Evolutionary conservation across 2,888 invertebrate species (phyloP).

Genomic region (Lydus trimaculatus): DNA sequence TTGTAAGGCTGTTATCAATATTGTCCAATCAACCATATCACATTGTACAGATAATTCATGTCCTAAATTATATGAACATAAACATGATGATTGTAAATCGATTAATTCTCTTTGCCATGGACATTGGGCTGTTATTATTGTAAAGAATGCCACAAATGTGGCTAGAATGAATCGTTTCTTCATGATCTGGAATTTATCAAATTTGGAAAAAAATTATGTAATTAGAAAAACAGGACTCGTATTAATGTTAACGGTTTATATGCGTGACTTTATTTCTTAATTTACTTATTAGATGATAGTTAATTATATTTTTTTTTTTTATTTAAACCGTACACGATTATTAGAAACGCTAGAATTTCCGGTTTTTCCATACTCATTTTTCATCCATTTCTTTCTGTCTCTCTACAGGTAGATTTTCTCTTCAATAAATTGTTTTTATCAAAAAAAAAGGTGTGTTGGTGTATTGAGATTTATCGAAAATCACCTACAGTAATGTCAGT

Average conservation of each 20-base stretch:
- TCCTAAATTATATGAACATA: slow-evolving; percentile 87
- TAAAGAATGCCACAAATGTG: slow-evolving; percentile 45
- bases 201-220: slow-evolving; percentile 4
- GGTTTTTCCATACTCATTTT: background rate
- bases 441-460: background rate
- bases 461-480: slow-evolving; percentile 8
- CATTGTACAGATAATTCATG: slow-evolving; percentile 89
- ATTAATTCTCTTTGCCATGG: slow-evolving; percentile 82
- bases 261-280: slow-evolving; percentile 21
- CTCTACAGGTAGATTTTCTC: background rate
- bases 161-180: slow-evolving; percentile 45
- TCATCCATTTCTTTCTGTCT: background rate
- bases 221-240: slow-evolving; percentile 1
- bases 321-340: slow-evolving; percentile 18
- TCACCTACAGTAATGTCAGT: slow-evolving; percentile 24
- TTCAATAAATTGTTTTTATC: background rate
- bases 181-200: slow-evolving; percentile 53
- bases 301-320: slow-evolving; percentile 21
- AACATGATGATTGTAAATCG: slow-evolving; percentile 82
- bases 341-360: slow-evolving; percentile 24
- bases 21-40: slow-evolving; percentile 84
- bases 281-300: slow-evolving; percentile 19
- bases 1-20: slow-evolving; percentile 76
- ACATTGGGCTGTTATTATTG: slow-evolving; percentile 70
- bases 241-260: slow-evolving; percentile 15